Evolutionary conservation across 2,113 vertebrate genomes (phyloP), one percentile per base, ranked within the genome.

Genomic region (Misgurnus mizolepis): DNA sequence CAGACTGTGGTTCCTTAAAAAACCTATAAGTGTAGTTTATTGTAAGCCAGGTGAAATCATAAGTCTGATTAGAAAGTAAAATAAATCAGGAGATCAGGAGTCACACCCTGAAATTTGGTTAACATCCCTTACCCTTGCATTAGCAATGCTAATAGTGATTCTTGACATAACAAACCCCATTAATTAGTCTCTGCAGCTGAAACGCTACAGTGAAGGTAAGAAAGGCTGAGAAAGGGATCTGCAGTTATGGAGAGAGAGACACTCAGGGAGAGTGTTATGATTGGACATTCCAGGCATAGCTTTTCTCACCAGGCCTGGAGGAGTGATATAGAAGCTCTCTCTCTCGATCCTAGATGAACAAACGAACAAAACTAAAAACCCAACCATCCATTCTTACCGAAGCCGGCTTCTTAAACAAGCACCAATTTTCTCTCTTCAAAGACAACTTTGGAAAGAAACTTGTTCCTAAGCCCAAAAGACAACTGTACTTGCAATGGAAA

Each of bases 261-360:
- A 88, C 85, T 85, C 78, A 55, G 79, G 65, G 79, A 83, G 87
- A 91, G 87, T 91, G 90, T 92, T 91, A 89, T 90, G 90, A 80
- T 91, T 91, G 86, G 87, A 91, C 90, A 93, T 91, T 93, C 89
- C 89, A 83, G 61, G 80, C 88, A 89, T 90, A 84, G 76, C 76
- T 79, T 50, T 58, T 65, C 72, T 82, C 80, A 67, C 66, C 66
- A 79, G 80, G 75, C 67, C n/a, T 82, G 80, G 17, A 78, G 75
- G 68, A 69, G 50, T 17, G 22, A 45, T 50, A 27, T 67, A 67
- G 22, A 67, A 73, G 75, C 60, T 22, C 67, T 75, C 79, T 55
- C 7, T 18, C 50, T 58, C 27, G 3, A 34, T 34, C 53, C 78
- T 71, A 14, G n/a, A 43, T 11, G 22, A 40, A 58, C 34, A 55